Base-by-base conservation (phyloP, 2,797 vertebrate genomes). In the Rhinophrynus dorsalis region DNA sequence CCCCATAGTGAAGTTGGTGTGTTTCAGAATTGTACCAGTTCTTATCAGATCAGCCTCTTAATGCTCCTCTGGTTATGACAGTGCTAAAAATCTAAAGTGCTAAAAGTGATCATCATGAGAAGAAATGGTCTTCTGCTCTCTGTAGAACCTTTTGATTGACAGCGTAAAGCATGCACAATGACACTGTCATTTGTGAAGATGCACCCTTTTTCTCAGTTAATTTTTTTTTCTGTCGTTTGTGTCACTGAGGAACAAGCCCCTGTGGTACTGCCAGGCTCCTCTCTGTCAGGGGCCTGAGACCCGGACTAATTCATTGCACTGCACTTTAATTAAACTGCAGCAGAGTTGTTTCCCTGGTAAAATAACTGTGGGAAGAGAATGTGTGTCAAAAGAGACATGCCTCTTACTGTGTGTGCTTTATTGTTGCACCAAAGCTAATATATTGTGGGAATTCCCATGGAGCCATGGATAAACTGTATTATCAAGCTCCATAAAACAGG, bases 281-380 rank as follows among this genome's bases (percentile, higher is more conserved):
- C 88, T 83, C 90, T 88, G 90, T 89, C 83, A 91, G 86, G 81
- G 87, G 85, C 85, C 89, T 87, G 81, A 83, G 90, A 90, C 89
- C 92, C 90, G 86, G 89, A 86, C 90, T 89, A 91, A 91, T 86
- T 89, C 88, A 91, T 91, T 90, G 91, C 89, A 1, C 78, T 80
- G 83, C 83, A 84, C 87, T 93, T 93, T 94, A 94, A 94, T 94
- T 93, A 94, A 94, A 94, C 87, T 82, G 88, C 84, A 82, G 86
- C 71, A 76, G 89, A 92, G 90, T 91, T 92, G 93, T 95, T 92
- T 92, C 93, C 93, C 84, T 91, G 93, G 93, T 90, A 93, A 93
- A 94, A 84, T 88, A 92, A 94, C 91, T 95, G 93, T 95, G 93
- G 92, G 93, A 94, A 95, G 93, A 91, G 93, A 95, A 95, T 95